These are phyloP conservation scores for Nemopilema nomurai DNA, from an alignment of 30 jellyfish, hydroid and myxozoan species.

Conservation along the genomic window DNA sequence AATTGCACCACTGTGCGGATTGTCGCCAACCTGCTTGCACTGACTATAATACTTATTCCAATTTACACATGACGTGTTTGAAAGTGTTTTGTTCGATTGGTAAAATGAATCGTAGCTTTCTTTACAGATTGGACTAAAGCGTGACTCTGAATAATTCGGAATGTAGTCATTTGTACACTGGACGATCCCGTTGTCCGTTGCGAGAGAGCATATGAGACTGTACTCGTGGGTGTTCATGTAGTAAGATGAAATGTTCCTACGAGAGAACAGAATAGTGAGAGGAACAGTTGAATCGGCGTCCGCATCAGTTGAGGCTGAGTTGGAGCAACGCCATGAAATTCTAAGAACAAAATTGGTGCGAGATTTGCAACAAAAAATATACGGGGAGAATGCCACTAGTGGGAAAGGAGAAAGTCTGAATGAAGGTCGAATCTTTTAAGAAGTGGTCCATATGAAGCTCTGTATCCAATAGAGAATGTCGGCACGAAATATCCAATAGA, in stretches of 20 bases:
- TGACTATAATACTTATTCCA: conserved; percentile 85
- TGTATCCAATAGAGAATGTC: too few relatives aligned
- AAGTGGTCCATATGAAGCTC: too few relatives aligned
- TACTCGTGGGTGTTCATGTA: conserved; percentile 8
- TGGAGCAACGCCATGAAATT: neutral
- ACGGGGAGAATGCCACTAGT: too few relatives aligned
- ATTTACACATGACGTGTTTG: conserved; percentile 70
- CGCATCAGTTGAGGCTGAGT: neutral
- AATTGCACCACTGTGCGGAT: conserved; percentile 86
- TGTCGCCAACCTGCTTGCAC: conserved; percentile 76
- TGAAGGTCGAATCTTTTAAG: too few relatives aligned
- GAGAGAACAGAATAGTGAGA: too few relatives aligned
- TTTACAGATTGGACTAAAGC: conserved; percentile 43
- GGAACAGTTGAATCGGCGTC: neutral
- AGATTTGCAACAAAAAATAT: neutral
- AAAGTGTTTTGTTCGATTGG: conserved; percentile 22
- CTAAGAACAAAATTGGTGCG: neutral
- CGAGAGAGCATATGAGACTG: conserved; percentile 66
- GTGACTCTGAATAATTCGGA: conserved; percentile 42
- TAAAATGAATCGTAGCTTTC: conserved; percentile 21
- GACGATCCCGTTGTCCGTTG: conserved; percentile 78
- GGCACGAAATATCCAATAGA: too few relatives aligned
- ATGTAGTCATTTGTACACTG: conserved; percentile 57
- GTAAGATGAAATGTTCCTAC: conserved; percentile 68
- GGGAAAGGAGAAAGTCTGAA: too few relatives aligned